Evolutionary conservation across 1,140 invertebrate genomes (phyloP), one percentile per base, ranked within the genome.

Genomic region (Rhopalosiphum padi): DNA sequence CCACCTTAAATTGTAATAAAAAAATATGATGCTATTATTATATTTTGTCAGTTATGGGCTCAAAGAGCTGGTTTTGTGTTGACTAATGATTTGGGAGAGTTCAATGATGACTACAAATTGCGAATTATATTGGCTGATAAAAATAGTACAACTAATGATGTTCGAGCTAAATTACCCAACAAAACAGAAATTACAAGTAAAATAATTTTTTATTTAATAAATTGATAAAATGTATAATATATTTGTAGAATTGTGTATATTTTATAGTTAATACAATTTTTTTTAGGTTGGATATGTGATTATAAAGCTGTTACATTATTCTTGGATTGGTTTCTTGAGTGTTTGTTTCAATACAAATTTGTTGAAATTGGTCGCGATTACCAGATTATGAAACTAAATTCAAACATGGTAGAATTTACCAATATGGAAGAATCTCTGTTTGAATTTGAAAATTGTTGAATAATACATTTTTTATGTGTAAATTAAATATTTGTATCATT

Each of bases 341-440:
- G 91, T 86, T 43, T 93, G 7, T 86, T 85, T 22, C 51, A 25
- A n/a, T 93, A 93, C 37, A 86, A 4, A 93, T 93, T 93, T 53
- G 35, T 93, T 18, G 9, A 18, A 37, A 53, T 93, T 22, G 30
- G 22, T 37, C 8, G 51, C 2, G 0, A 25, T 43, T 86, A 53
- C 25, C 91, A 93, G 1, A 25, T 86, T 55, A 37, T 86, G 9
- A 46, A 48, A 53, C 23, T 93, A 21, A 51, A 82, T 53, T 35
- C 48, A 37, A 53, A 8, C 21, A 4, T 43, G 23, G 15, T 85
- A 22, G 22, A 55, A 7, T 68, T 15, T 18, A 4, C 9, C 1
- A 18, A 86, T 15, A 93, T 93, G 82, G n/a, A 82, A 22, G n/a
- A 86, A 86, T 86, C 35, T 43, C 7, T 92, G 4, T 92, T 92